Percentiles rank a stretch among this genome's conserved stretches.
Evolutionary conservation across 2,888 invertebrate species (phyloP).

Genomic region (Pseudococcus jackbeardsleyi): DNA sequence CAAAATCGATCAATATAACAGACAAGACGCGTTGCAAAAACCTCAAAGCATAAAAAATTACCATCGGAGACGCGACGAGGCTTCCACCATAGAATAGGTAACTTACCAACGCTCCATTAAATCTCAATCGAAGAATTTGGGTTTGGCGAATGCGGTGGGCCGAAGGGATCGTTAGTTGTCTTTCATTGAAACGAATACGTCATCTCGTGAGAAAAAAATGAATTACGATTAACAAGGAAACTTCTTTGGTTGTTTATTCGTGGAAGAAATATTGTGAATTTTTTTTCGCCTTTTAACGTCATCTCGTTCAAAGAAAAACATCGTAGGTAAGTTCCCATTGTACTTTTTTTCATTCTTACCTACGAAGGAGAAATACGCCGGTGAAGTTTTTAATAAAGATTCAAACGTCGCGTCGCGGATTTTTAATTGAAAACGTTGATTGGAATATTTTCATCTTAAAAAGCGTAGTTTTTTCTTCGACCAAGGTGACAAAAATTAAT

Average conservation of each 20-base stretch:
- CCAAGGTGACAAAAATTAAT: conserved; percentile 5
- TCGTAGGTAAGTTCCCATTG: background rate
- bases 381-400: conserved; percentile 43
- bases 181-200: background rate
- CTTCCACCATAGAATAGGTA: background rate
- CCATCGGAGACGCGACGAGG: background rate
- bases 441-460: conserved; percentile 9
- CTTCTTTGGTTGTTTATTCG: background rate
- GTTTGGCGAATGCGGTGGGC: background rate
- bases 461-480: background rate
- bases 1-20: background rate
- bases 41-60: background rate
- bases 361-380: background rate
- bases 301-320: background rate
- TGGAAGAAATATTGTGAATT: background rate
- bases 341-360: background rate
- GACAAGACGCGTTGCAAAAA: background rate
- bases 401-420: background rate
- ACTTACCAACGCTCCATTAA: conserved; percentile 9
- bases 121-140: conserved; percentile 22
- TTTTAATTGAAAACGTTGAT: conserved; percentile 28
- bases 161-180: background rate
- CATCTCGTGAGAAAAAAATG: background rate
- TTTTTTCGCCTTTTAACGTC: background rate
- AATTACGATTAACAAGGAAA: background rate